Evolutionary conservation across 2,888 invertebrate species (phyloP), one percentile per base, ranked within the genome.

Genomic region (Drosophila quinaria): DNA sequence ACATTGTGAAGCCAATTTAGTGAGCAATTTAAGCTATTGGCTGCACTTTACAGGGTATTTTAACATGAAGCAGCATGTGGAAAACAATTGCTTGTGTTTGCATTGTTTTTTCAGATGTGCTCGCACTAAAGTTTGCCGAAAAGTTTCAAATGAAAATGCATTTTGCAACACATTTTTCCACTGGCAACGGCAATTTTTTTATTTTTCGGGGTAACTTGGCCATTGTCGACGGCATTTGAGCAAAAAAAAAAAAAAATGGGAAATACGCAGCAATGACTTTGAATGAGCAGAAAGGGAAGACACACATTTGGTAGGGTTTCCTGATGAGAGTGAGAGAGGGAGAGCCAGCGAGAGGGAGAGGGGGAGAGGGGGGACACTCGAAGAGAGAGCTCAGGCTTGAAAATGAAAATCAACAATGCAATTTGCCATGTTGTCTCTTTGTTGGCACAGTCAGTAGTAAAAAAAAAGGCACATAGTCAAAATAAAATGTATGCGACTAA

Each of bases 401-500:
- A 87, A 87, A 87, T 87, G 76, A 90, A 87, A 90, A 87, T 87
- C 81, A 87, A 87, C 90, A 90, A 90, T 90, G 87, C 90, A 88
- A 90, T 90, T 86, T 89, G 87, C 87, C 72, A 74, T 71, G 84
- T 81, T 81, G 81, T 74, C 72, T 63, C 80, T 71, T 82, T 70
- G 74, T 70, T 75, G 51, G 72, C 42, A 41, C 56, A 61, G 70
- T 54, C 60, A 67, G 49, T 29, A 39, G 25, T 6, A 59, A 15
- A 70, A 65, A 49, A 59, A 54, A 41, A n/a, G 46, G 46, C 22
- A 47, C 46, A 25, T 39, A 5, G n/a, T 17, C 10, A 46, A 64
- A 70, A 46, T 69, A 78, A 76, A 76, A 78, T 67, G 59, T 62
- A 59, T 65, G 67, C 78, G 73, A 72, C 63, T 62, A 75, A 81